phyloP scores from a whole-genome alignment of 2,797 vertebrate species.

The Erethizon dorsatum region DNA sequence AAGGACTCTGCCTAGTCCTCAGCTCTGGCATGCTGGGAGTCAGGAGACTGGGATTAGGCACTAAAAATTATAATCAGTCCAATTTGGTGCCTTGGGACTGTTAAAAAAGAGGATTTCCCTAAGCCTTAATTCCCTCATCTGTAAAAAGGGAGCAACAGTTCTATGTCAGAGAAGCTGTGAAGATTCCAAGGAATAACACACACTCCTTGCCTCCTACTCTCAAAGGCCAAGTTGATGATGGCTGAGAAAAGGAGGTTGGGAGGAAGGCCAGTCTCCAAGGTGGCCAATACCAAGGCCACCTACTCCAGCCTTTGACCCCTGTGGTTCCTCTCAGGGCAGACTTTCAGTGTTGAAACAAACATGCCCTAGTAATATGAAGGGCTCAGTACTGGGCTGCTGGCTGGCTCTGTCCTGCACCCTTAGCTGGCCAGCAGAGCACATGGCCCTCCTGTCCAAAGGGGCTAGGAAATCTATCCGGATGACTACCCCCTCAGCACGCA shows the following conservation, averaged over 20 bases:
- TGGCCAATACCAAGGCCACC: neutral
- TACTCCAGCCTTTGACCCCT: neutral
- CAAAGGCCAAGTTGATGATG: neutral
- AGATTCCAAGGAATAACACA: neutral
- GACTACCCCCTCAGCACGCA: neutral
- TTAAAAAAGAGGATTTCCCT: neutral
- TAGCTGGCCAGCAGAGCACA: neutral
- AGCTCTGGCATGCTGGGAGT: neutral
- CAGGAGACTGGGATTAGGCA: neutral
- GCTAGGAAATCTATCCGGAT: neutral
- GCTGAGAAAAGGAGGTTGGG: neutral
- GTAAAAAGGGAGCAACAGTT: neutral
- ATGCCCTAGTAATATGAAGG: neutral
- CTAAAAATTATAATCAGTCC: neutral
- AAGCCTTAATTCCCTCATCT: neutral
- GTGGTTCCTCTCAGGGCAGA: neutral
- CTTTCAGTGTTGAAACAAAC: neutral
- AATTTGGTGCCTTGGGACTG: neutral
- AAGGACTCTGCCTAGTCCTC: neutral
- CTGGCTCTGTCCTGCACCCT: neutral
- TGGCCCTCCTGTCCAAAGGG: neutral
- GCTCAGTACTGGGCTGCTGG: neutral
- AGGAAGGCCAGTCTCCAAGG: neutral
- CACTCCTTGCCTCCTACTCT: neutral
- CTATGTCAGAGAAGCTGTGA: neutral